phyloP scores from a whole-genome alignment of 2,797 vertebrate species.

The Pseudopleuronectes americanus region DNA sequence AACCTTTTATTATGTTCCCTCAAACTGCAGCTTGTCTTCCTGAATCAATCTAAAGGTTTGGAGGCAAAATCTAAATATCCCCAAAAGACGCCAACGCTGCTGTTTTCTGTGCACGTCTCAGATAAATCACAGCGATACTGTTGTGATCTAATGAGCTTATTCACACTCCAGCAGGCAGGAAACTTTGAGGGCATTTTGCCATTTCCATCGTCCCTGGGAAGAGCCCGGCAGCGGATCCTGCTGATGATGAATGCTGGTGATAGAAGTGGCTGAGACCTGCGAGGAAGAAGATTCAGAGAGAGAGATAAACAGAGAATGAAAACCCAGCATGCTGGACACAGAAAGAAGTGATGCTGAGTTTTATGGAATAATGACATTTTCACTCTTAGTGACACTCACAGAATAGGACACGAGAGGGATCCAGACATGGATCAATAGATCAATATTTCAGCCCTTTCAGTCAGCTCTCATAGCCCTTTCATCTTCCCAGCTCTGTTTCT shows the following conservation, averaged over 20 bases:
- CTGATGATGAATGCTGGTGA: constrained; percentile 39
- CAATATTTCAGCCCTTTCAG: constrained; percentile 46
- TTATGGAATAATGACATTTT: constrained; percentile 49
- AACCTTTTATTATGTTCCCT: neutral
- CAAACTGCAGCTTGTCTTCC: neutral
- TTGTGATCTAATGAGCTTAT: constrained; percentile 48
- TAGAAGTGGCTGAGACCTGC: constrained; percentile 14
- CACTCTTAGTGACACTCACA: constrained; percentile 37
- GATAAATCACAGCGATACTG: constrained; percentile 26
- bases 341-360: constrained; percentile 23
- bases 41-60: neutral
- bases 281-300: constrained; percentile 14
- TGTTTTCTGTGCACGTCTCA: constrained; percentile 23
- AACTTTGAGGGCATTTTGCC: constrained; percentile 42
- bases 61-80: constrained; percentile 2
- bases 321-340: constrained; percentile 4
- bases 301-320: constrained; percentile 22
- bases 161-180: constrained; percentile 52
- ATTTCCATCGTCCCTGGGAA: constrained; percentile 43
- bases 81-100: constrained; percentile 8
- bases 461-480: constrained; percentile 32
- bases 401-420: constrained; percentile 35
- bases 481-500: constrained; percentile 26
- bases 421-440: constrained; percentile 47
- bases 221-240: constrained; percentile 32